Percentiles rank a stretch among this genome's conserved stretches.
These are phyloP conservation scores for Lithophane leautieri DNA, from an alignment of 2,888 invertebrate species.

Conservation along the genomic window DNA sequence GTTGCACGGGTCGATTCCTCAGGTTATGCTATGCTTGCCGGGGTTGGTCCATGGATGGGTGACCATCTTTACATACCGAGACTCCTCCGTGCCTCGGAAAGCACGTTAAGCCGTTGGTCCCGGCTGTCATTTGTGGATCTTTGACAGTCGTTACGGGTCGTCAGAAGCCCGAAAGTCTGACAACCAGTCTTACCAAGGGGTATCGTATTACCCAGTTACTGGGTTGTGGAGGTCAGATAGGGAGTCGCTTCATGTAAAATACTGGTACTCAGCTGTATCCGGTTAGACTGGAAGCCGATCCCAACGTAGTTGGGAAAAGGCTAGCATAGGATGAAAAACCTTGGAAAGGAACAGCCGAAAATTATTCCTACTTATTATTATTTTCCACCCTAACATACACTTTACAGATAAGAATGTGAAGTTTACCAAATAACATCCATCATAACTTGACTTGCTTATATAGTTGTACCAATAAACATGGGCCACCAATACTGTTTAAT, in stretches of 20 bases:
- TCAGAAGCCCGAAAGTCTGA: background rate
- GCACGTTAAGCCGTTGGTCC: background rate
- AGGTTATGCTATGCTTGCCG: too few species aligned
- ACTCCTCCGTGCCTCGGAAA: too few species aligned
- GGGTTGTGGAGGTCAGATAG: too few species aligned
- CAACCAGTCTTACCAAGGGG: background rate
- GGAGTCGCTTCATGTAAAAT: too few species aligned
- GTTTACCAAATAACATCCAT: background rate
- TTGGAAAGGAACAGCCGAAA: too few species aligned
- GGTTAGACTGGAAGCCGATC: background rate
- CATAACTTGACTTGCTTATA: background rate
- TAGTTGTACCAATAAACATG: constrained; percentile 25
- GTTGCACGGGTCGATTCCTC: too few species aligned
- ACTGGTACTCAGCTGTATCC: background rate
- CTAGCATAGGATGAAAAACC: too few species aligned
- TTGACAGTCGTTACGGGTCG: background rate
- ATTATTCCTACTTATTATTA: too few species aligned
- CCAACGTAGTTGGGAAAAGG: background rate
- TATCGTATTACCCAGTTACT: too few species aligned
- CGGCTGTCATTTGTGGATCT: background rate
- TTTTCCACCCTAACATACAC: too few species aligned
- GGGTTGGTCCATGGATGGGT: too few species aligned
- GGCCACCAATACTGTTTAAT: constrained; percentile 25
- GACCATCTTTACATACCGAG: too few species aligned
- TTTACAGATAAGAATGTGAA: background rate